A percentile compares a stretch with the other conserved stretches of the same genome.
Evolutionary conservation across 2,113 vertebrate species (phyloP).

Genomic region (Stictonetta naevosa): DNA sequence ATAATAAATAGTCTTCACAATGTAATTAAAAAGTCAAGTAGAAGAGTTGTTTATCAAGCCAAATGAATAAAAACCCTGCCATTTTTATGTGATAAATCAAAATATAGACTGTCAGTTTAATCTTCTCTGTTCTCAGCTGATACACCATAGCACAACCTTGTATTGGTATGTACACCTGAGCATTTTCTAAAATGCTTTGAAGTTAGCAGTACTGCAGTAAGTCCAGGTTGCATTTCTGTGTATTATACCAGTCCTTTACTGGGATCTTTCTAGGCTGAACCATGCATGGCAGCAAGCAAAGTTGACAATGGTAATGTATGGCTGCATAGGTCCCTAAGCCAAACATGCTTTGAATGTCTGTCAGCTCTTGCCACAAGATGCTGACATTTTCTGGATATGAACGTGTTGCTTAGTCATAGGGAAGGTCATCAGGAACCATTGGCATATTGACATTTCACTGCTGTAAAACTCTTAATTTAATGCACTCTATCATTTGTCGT

Average conservation of each 20-base stretch:
- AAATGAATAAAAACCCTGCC: not conserved
- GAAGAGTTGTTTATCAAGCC: conserved; percentile 17
- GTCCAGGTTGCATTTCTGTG: not conserved
- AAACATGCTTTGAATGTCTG: fast-evolving
- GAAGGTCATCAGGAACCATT: not conserved
- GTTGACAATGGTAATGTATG: not conserved
- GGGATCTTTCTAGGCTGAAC: not conserved
- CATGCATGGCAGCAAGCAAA: fast-evolving
- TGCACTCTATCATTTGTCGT: not conserved
- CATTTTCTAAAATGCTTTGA: not conserved
- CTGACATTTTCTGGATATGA: not conserved
- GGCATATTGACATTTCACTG: not conserved
- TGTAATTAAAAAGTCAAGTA: conserved; percentile 34
- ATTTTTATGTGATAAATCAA: conserved; percentile 31
- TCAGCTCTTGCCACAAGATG: not conserved
- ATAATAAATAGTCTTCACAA: not conserved
- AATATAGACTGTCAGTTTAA: not conserved
- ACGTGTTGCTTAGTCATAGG: not conserved
- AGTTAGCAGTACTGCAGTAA: not conserved
- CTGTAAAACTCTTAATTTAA: not conserved
- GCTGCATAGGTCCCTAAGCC: not conserved
- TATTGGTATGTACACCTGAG: not conserved
- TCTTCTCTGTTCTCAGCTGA: conserved; percentile 4
- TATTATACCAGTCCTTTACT: not conserved
- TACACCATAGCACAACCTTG: not conserved